These are phyloP conservation scores for Meiosimyza platycephala DNA, from an alignment of 2,888 invertebrate species.

Conservation along the genomic window DNA sequence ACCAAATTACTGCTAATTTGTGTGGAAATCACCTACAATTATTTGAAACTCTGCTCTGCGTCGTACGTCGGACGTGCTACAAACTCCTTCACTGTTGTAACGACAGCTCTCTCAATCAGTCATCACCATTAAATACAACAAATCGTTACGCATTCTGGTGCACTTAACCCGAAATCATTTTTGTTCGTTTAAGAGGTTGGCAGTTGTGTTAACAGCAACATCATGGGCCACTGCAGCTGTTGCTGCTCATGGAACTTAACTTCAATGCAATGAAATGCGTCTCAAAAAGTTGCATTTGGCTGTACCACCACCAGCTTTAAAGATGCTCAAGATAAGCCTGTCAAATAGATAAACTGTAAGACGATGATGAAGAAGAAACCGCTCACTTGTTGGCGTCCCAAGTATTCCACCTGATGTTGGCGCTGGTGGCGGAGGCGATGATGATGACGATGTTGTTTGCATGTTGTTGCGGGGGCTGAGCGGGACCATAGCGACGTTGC, in stretches of 20 bases:
- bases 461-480: background rate
- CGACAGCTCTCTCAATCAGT: slow-evolving; percentile 33
- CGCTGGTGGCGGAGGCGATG: background rate
- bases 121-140: slow-evolving; percentile 36
- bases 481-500: background rate
- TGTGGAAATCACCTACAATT: slow-evolving; percentile 26
- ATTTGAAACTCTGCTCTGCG: slow-evolving; percentile 22
- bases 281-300: slow-evolving; percentile 1
- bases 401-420: slow-evolving; percentile 3
- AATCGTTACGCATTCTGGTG: slow-evolving; percentile 39
- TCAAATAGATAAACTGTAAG: background rate
- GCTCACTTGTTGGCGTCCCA: slow-evolving; percentile 24
- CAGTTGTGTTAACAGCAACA: slow-evolving; percentile 10
- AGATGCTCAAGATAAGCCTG: slow-evolving; percentile 31
- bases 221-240: slow-evolving; percentile 1
- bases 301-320: background rate
- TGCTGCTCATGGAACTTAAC: slow-evolving; percentile 12
- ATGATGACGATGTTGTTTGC: background rate
- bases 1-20: slow-evolving; percentile 25
- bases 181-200: slow-evolving; percentile 16
- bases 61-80: background rate
- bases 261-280: slow-evolving; percentile 21
- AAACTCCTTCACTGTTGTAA: slow-evolving; percentile 10
- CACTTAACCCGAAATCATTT: slow-evolving; percentile 40
- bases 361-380: slow-evolving; percentile 3